Percentiles rank a stretch among this genome's conserved stretches.
phyloP scores from a whole-genome alignment of 2,113 vertebrate species.

The Glaucomys volans region DNA sequence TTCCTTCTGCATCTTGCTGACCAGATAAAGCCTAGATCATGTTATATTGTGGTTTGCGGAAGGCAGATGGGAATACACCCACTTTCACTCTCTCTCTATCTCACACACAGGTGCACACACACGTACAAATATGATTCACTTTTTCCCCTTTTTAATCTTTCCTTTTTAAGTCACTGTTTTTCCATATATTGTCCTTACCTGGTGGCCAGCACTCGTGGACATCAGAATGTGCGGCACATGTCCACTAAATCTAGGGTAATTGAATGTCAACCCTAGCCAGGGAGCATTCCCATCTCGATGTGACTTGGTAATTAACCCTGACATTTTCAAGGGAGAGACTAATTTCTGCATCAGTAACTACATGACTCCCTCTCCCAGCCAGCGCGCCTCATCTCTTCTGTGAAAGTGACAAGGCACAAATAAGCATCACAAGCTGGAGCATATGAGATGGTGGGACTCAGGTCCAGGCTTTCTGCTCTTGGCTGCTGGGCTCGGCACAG shows the following conservation, averaged over 20 bases:
- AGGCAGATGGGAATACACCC: background rate
- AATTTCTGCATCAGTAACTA: conserved; percentile 56
- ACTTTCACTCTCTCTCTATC: too few species aligned
- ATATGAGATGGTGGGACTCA: background rate
- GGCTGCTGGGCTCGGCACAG: background rate
- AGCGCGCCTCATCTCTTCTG: background rate
- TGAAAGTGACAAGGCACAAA: conserved; percentile 44
- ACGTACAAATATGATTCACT: background rate
- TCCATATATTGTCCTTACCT: background rate
- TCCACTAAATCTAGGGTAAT: conserved; percentile 49
- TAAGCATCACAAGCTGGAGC: background rate
- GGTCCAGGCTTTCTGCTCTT: background rate
- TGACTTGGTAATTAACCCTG: conserved; percentile 30
- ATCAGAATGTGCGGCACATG: background rate
- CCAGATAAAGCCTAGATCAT: background rate
- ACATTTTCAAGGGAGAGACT: conserved; percentile 65
- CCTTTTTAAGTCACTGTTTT: background rate
- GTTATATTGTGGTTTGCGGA: background rate
- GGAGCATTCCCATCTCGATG: background rate
- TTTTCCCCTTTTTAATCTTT: background rate
- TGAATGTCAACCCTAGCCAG: conserved; percentile 32
- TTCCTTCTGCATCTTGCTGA: background rate
- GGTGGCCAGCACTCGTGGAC: background rate
- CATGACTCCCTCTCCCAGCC: background rate
- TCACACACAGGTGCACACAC: background rate